A percentile compares a stretch with the other conserved stretches of the same genome.
phyloP scores from a whole-genome alignment of 2,888 invertebrate species.

The Ectemnius continuus region DNA sequence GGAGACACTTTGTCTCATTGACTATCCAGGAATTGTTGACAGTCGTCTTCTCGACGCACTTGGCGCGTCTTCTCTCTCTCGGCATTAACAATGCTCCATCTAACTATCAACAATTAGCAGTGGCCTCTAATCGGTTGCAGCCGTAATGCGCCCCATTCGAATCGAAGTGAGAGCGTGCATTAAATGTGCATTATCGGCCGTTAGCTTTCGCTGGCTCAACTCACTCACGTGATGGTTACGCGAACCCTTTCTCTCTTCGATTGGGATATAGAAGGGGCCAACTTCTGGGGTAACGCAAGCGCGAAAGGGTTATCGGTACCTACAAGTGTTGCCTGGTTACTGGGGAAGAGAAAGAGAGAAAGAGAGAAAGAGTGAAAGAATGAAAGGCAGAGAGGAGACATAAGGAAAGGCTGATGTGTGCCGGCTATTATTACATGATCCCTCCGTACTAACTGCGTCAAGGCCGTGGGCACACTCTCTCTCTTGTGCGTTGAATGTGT shows the following conservation, averaged over 20 bases:
- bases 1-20: background rate
- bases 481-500: constrained; percentile 68
- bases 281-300: constrained; percentile 13
- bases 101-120: constrained; percentile 26
- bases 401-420: constrained; percentile 22
- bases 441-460: constrained; percentile 47
- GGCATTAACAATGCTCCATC: constrained; percentile 11
- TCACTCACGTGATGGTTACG: constrained; percentile 31
- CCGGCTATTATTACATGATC: constrained; percentile 18
- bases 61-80: constrained; percentile 24
- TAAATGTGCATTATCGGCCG: constrained; percentile 44
- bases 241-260: too few relatives aligned
- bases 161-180: constrained; percentile 41
- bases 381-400: constrained; percentile 16
- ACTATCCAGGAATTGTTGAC: background rate
- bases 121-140: constrained; percentile 24
- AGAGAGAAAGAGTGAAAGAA: background rate
- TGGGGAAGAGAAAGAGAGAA: constrained; percentile 12
- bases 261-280: constrained; percentile 36
- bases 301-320: background rate
- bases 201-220: constrained; percentile 56
- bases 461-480: constrained; percentile 41
- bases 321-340: background rate
- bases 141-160: constrained; percentile 45
- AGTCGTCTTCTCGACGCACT: constrained; percentile 32